Evolutionary conservation across 2,888 invertebrate genomes (phyloP).

Genomic region (Pinctada fucata): DNA sequence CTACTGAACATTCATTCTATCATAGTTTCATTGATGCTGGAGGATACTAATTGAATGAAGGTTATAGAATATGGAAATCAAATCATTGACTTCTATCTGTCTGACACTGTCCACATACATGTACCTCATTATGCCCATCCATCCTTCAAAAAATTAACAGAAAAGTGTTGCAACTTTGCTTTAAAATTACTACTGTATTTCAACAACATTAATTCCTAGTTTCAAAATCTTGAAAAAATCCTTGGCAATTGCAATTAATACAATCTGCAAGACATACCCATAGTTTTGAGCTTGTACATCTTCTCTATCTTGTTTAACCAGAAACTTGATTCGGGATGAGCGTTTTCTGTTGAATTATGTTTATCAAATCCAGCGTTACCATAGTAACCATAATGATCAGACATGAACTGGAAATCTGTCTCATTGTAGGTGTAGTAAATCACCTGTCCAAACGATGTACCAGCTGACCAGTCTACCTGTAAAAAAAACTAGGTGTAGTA

Average conservation of each 20-base stretch:
- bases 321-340: conserved; percentile 61
- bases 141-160: no score
- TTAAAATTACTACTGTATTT: no score
- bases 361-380: conserved; percentile 59
- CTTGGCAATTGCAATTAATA: not conserved
- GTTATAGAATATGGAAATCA: no score
- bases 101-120: no score
- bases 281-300: conserved; percentile 42
- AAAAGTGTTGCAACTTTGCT: no score
- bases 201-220: no score
- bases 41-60: no score
- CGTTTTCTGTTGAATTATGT: conserved; percentile 65
- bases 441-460: conserved; percentile 51
- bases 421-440: conserved; percentile 69
- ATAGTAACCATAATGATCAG: conserved; percentile 60
- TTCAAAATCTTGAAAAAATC: not conserved
- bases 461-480: conserved; percentile 56
- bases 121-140: no score
- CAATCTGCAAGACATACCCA: not conserved
- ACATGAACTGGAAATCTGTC: conserved; percentile 66
- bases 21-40: no score
- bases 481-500: not conserved
- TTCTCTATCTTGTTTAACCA: conserved; percentile 57
- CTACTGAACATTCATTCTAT: no score
- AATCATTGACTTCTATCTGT: no score